phyloP scores from a whole-genome alignment of 2,888 invertebrate species.

The Cepaea hortensis region DNA sequence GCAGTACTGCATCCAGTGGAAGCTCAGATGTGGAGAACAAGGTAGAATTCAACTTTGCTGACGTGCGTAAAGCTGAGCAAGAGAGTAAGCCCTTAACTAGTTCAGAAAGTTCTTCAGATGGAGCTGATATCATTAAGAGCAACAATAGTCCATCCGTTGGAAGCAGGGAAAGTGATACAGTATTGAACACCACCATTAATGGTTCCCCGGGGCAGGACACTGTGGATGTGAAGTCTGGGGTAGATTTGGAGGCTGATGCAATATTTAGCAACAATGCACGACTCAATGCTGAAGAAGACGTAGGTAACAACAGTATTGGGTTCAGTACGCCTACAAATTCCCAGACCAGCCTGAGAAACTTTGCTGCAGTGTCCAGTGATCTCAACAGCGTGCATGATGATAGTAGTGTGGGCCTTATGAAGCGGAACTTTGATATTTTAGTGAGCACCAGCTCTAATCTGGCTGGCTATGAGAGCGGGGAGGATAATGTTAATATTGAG shows the following conservation, averaged over 20 bases:
- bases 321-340: constrained; percentile 16
- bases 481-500: constrained; percentile 18
- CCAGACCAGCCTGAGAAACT: constrained; percentile 1
- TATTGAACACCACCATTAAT: background rate
- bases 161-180: constrained; percentile 1
- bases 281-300: constrained; percentile 27
- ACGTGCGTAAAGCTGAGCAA: background rate
- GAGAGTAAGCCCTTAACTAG: background rate
- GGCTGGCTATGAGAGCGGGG: constrained; percentile 38
- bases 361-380: constrained; percentile 20
- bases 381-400: constrained; percentile 13
- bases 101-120: constrained; percentile 2
- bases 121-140: background rate
- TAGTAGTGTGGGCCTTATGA: constrained; percentile 26
- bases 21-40: background rate
- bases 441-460: constrained; percentile 33
- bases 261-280: constrained; percentile 38
- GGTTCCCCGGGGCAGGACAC: background rate
- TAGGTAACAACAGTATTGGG: constrained; percentile 19
- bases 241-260: constrained; percentile 19
- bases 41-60: background rate
- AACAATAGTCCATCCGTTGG: background rate
- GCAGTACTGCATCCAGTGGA: background rate
- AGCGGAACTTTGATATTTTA: constrained; percentile 25
- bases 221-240: background rate